Conservation (phyloP, 2,888 invertebrate genomes). For the Scotopteryx bipunctaria region DNA sequence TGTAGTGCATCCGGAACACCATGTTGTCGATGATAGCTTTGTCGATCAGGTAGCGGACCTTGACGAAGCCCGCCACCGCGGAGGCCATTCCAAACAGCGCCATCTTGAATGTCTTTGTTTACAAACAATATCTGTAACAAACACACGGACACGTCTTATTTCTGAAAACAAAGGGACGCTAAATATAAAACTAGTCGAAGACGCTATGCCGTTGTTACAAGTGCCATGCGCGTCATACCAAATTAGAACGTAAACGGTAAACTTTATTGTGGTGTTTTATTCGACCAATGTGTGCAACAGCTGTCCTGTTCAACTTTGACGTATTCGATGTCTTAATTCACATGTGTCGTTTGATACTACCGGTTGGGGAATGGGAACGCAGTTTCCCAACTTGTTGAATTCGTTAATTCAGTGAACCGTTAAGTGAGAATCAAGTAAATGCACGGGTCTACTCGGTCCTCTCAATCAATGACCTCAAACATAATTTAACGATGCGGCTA, state of each 20-base stretch:
- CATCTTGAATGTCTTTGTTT: constrained; percentile 81
- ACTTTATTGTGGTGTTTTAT: constrained; percentile 68
- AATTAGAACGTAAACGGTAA: constrained; percentile 72
- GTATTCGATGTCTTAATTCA: constrained; percentile 52
- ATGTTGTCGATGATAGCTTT: constrained; percentile 95
- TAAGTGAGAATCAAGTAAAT: constrained; percentile 47
- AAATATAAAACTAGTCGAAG: constrained; percentile 58
- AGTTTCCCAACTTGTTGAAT: constrained; percentile 44
- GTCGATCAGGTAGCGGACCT: constrained; percentile 94
- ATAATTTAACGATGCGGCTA: constrained; percentile 68
- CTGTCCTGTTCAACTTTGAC: constrained; percentile 50
- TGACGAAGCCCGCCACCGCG: constrained; percentile 94
- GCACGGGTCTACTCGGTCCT: constrained; percentile 44
- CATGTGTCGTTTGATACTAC: constrained; percentile 44
- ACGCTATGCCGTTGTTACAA: constrained; percentile 57
- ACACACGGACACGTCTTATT: constrained; percentile 37
- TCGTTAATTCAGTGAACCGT: constrained; percentile 51
- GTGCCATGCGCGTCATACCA: constrained; percentile 69
- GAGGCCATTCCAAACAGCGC: constrained; percentile 93
- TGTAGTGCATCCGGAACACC: constrained; percentile 94
- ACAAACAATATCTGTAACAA: constrained; percentile 57
- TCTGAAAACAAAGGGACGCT: constrained; percentile 52
- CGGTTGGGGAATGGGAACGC: constrained; percentile 41
- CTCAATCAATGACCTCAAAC: constrained; percentile 76
- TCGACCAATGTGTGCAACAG: constrained; percentile 66